Base-by-base conservation (phyloP, 2,888 invertebrate species). In the Caradrina kadenii region DNA sequence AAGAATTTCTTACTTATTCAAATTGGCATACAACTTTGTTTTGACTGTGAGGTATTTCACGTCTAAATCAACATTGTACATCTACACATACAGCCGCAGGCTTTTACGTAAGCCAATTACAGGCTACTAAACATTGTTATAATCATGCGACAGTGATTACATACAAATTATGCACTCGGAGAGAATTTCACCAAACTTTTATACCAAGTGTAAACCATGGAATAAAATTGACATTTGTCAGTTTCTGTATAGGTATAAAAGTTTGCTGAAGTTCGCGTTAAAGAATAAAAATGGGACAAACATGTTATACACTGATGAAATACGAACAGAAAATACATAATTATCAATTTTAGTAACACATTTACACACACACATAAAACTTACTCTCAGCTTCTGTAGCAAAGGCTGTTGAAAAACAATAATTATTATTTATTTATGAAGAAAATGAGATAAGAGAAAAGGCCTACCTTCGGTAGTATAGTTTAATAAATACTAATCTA, bases 321-420 rank as follows among this genome's bases (percentile, higher is more conserved):
- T 42, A 17, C 13, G 15, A 45, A 45, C 15, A 45, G 17, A 17
- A 45, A 45, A 53, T 15, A 63, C 50, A 63, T 21, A 74, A 52
- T 52, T 0, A 58, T 26, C 42, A 21, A 10, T 62, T 75, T 76
- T 80, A 76, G 59, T 80, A 55, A 67, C 75, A 73, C 61, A 49
- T 39, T 39, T 53, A 54, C 35, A 73, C 13, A 61, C 62, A 61
- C 53, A 73, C 58, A 55, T 52, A 17, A 45, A 79, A 76, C 76
- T 76, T 76, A 76, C 76, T 50, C 59, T 79, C 61, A 15, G 55
- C 50, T 59, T 54, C 62, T n/a, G 75, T 50, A 56, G 55, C 45
- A 55, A 21, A n/a, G 0, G 67, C 76, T 76, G 80, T 53, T n/a
- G 76, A 53, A 61, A 76, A 63, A 70, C 15, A 45, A 76, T 13